Conservation (phyloP, 2,797 vertebrate genomes). For the Neosilurus mollespiculum region DNA sequence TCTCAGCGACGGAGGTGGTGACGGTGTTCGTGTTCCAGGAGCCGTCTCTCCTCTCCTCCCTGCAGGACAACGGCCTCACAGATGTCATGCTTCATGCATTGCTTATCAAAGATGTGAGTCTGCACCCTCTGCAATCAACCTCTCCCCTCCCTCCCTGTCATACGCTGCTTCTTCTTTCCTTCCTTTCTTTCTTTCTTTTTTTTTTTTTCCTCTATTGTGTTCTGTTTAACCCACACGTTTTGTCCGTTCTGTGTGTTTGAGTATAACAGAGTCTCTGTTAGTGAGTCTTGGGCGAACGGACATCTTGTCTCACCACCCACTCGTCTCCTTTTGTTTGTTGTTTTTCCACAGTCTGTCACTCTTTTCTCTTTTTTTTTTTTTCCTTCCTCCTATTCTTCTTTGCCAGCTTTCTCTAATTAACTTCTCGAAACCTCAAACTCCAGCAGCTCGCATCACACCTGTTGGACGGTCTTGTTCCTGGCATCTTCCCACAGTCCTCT, state of each 20-base stretch:
- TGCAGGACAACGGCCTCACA: constrained; percentile 96
- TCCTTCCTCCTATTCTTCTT: background rate
- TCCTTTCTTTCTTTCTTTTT: background rate
- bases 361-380: background rate
- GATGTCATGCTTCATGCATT: constrained; percentile 97
- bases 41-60: constrained; percentile 92
- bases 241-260: constrained; percentile 26
- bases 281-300: background rate
- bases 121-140: constrained; percentile 10
- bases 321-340: constrained; percentile 15
- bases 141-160: constrained; percentile 5
- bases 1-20: constrained; percentile 93
- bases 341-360: constrained; percentile 19
- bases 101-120: constrained; percentile 96
- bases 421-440: constrained; percentile 9
- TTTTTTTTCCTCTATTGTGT: constrained; percentile 29
- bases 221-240: constrained; percentile 27
- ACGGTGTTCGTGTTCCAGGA: constrained; percentile 99
- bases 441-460: constrained; percentile 34
- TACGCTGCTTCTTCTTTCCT: background rate
- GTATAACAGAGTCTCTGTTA: constrained; percentile 38
- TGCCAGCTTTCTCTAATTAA: constrained; percentile 9
- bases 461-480: constrained; percentile 38
- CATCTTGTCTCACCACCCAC: constrained; percentile 42
- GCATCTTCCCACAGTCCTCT: constrained; percentile 16